Evolutionary conservation across 2,888 invertebrate species (phyloP).

Genomic region (Amphipyra tragopoginis): DNA sequence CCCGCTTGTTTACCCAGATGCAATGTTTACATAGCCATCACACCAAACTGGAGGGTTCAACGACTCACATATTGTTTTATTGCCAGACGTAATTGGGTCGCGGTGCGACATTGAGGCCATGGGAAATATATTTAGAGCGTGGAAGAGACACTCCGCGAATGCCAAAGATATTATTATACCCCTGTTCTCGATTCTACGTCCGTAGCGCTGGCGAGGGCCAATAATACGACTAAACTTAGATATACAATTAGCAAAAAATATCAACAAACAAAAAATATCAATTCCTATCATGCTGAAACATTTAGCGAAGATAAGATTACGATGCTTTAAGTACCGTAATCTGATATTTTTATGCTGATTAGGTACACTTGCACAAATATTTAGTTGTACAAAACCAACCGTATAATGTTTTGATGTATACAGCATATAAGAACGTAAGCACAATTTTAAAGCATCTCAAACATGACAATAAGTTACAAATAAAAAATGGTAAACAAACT

Average conservation of each 20-base stretch:
- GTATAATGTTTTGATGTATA: constrained; percentile 3
- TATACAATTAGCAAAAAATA: constrained; percentile 29
- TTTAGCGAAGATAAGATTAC: constrained; percentile 52
- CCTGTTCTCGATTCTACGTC: constrained; percentile 56
- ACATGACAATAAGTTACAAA: constrained; percentile 49
- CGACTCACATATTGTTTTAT: constrained; percentile 87
- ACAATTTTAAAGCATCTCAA: constrained; percentile 38
- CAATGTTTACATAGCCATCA: constrained; percentile 84
- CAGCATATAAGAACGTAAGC: constrained; percentile 25
- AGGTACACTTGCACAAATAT: constrained; percentile 20
- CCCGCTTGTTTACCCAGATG: constrained; percentile 77
- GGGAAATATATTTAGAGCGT: constrained; percentile 76
- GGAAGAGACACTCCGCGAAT: constrained; percentile 66
- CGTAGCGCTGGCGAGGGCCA: constrained; percentile 5
- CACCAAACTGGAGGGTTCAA: constrained; percentile 82
- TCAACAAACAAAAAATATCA: constrained; percentile 21
- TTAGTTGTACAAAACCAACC: constrained; percentile 4
- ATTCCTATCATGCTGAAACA: constrained; percentile 34
- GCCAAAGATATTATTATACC: constrained; percentile 63
- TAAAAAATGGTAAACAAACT: constrained; percentile 65
- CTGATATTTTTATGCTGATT: constrained; percentile 42
- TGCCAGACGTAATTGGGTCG: constrained; percentile 87
- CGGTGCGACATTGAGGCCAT: constrained; percentile 77
- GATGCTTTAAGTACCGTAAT: constrained; percentile 31
- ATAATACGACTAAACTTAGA: constrained; percentile 1